These are phyloP conservation scores for Trichonephila clavipes DNA, from an alignment of 1,140 invertebrate genomes.

Conservation along the genomic window DNA sequence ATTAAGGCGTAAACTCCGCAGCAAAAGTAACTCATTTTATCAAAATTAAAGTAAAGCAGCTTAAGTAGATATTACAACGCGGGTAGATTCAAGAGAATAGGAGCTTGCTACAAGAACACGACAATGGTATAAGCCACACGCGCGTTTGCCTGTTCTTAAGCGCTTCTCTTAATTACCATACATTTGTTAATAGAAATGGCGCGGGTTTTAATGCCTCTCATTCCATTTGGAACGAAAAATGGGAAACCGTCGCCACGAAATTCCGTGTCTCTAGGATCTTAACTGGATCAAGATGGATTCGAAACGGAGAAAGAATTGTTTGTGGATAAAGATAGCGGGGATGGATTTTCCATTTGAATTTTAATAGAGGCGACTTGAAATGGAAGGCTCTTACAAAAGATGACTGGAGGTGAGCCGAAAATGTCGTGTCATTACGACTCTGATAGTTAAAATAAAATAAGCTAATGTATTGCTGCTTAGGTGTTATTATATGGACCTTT, in stretches of 20 bases:
- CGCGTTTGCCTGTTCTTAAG: slow-evolving; percentile 16
- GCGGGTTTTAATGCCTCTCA: slow-evolving; percentile 40
- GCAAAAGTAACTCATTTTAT: slow-evolving; percentile 70
- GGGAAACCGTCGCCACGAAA: slow-evolving; percentile 1
- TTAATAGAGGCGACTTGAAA: neutral
- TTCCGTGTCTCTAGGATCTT: neutral
- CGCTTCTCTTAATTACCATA: slow-evolving; percentile 42
- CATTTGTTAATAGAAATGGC: slow-evolving; percentile 53
- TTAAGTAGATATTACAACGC: slow-evolving; percentile 44
- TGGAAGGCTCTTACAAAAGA: neutral
- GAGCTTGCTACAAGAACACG: neutral
- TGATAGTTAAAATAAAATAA: no score
- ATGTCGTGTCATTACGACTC: neutral
- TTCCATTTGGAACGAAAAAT: slow-evolving; percentile 39
- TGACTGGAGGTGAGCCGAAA: neutral
- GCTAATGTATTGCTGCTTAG: no score
- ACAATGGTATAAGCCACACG: slow-evolving; percentile 5
- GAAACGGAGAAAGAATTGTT: neutral
- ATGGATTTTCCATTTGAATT: neutral
- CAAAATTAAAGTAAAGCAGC: slow-evolving; percentile 66
- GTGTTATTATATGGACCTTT: no score
- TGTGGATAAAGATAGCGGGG: neutral
- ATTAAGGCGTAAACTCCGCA: slow-evolving; percentile 66
- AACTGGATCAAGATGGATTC: slow-evolving; percentile 41
- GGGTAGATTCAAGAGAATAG: neutral